These are phyloP conservation scores for Phylloscopus trochiloides DNA, from an alignment of 2,113 vertebrate genomes.

Conservation along the genomic window DNA sequence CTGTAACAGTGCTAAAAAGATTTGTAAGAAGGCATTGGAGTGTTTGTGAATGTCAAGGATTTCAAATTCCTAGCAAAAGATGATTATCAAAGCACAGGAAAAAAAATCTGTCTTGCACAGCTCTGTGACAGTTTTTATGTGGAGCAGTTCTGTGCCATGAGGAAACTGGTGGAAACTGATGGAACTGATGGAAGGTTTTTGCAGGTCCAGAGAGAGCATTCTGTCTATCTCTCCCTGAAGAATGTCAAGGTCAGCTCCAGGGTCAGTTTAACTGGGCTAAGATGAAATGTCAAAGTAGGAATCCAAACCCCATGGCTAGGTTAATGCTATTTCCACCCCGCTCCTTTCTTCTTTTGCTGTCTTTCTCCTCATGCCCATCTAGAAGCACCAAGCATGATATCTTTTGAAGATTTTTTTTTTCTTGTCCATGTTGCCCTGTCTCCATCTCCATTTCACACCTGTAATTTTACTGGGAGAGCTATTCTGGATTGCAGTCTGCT, in stretches of 20 bases:
- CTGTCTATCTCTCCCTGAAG: not conserved
- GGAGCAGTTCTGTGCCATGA: not conserved
- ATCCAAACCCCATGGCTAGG: not conserved
- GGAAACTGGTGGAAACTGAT: not conserved
- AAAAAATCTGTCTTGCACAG: not conserved
- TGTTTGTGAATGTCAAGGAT: not conserved
- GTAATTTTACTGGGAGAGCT: not conserved
- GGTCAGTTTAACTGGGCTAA: not conserved
- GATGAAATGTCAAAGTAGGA: not conserved
- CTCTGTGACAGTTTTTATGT: not conserved
- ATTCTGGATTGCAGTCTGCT: not conserved
- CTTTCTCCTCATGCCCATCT: not conserved
- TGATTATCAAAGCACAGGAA: not conserved
- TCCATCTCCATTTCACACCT: not conserved
- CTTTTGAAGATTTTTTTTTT: not conserved
- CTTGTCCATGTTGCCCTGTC: not conserved
- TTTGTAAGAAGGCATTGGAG: not conserved
- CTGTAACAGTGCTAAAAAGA: not conserved
- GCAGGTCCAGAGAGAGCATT: not conserved
- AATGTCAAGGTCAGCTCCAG: not conserved
- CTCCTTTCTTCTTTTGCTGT: not conserved
- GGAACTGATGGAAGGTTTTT: not conserved
- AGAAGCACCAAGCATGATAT: not conserved
- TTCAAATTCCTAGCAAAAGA: not conserved
- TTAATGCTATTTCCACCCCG: rapidly evolving